Conservation (phyloP, 2,888 invertebrate species). For the Crocallis elinguaria region DNA sequence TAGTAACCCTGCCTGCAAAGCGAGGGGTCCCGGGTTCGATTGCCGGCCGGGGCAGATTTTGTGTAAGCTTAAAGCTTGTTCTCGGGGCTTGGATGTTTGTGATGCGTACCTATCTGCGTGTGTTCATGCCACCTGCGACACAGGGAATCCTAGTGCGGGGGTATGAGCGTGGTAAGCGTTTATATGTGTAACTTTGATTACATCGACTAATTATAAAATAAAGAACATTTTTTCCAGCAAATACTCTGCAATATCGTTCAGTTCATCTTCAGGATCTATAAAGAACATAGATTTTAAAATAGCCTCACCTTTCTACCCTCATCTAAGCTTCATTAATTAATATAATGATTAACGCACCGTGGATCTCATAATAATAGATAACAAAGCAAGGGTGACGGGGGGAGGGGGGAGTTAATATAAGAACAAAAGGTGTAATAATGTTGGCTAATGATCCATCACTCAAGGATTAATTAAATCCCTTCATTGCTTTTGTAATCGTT, state of each 20-base stretch:
- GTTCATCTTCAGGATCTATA: background rate
- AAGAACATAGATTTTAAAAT: slow-evolving; percentile 12
- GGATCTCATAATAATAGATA: slow-evolving; percentile 20
- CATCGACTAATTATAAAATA: background rate
- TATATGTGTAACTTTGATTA: no score
- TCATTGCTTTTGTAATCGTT: slow-evolving; percentile 5
- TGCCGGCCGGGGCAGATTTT: no score
- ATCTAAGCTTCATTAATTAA: slow-evolving; percentile 17
- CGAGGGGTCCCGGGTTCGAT: no score
- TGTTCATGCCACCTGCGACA: no score
- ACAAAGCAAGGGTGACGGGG: slow-evolving; percentile 7
- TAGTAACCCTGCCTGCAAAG: no score
- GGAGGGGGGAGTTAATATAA: background rate
- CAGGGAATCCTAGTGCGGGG: no score
- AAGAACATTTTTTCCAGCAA: background rate
- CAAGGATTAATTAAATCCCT: slow-evolving; percentile 9
- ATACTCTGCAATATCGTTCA: background rate
- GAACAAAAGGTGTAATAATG: slow-evolving; percentile 20
- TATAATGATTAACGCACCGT: slow-evolving; percentile 21
- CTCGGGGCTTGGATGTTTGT: no score
- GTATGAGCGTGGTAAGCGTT: no score
- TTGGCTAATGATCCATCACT: slow-evolving; percentile 20
- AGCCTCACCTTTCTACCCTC: slow-evolving; percentile 10
- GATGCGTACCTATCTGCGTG: no score
- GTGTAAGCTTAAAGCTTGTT: no score